Evolutionary conservation across 2,113 vertebrate genomes (phyloP).

Genomic region (Odontesthes bonariensis): DNA sequence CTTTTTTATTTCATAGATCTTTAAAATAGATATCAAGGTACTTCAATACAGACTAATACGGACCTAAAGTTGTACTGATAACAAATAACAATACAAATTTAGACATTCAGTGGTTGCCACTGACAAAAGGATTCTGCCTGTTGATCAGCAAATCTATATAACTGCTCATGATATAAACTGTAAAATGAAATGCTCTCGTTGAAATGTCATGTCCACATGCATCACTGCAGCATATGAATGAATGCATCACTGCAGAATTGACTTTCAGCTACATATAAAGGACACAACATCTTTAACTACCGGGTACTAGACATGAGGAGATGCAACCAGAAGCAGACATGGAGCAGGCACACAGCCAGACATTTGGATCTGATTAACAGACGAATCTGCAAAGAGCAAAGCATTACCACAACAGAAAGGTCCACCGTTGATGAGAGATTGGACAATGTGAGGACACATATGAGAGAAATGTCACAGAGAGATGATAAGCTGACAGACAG

Average conservation of each 20-base stretch:
- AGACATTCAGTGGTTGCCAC: too few species aligned
- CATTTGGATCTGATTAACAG: slow-evolving; percentile 45
- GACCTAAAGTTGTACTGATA: too few species aligned
- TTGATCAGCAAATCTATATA: neutral
- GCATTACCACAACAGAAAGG: slow-evolving; percentile 31
- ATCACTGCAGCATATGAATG: slow-evolving; percentile 19
- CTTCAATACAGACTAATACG: too few species aligned
- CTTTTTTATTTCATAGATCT: too few species aligned
- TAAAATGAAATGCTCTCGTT: neutral
- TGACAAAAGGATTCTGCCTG: neutral
- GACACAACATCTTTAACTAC: slow-evolving; percentile 10
- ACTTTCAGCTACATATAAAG: neutral
- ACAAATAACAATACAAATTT: too few species aligned
- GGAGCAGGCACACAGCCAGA: slow-evolving; percentile 26
- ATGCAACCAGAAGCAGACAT: slow-evolving; percentile 17
- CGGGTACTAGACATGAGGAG: slow-evolving; percentile 20
- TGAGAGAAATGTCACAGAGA: neutral
- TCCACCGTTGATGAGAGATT: slow-evolving; percentile 20
- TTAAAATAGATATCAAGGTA: too few species aligned
- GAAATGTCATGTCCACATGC: slow-evolving; percentile 5
- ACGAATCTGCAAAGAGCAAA: slow-evolving; percentile 15
- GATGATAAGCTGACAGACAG: slow-evolving; percentile 61
- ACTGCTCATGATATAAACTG: neutral
- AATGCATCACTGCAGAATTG: slow-evolving; percentile 28
- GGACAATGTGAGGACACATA: neutral